Conservation (phyloP, 1,140 invertebrate genomes). For the Calliphora vicina region DNA sequence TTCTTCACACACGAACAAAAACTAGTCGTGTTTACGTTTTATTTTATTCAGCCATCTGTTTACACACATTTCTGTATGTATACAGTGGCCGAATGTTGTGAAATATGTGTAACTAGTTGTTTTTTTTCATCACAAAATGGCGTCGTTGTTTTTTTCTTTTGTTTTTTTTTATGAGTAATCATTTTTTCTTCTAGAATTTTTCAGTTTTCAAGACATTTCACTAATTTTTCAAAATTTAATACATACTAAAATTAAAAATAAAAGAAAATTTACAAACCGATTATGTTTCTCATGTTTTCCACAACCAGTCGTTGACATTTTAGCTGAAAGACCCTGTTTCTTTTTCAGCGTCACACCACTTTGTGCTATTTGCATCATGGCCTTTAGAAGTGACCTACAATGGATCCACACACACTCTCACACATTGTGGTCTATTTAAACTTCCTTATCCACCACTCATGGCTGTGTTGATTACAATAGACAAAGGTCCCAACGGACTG, state of each 20-base stretch:
- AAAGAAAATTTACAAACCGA: constrained; percentile 27
- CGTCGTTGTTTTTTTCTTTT: not conserved
- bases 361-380: not conserved
- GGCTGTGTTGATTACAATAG: not conserved
- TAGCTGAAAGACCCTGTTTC: constrained; percentile 23
- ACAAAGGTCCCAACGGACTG: constrained; percentile 46
- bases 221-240: not conserved
- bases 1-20: not conserved
- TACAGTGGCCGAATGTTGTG: not conserved
- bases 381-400: not conserved
- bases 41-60: not conserved
- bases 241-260: constrained; percentile 20
- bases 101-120: not conserved
- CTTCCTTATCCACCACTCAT: not conserved
- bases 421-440: constrained; percentile 9
- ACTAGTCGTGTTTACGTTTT: not conserved
- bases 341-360: not conserved
- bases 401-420: not conserved
- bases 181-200: not conserved
- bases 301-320: constrained; percentile 24
- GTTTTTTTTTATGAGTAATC: not conserved
- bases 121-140: not conserved
- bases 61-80: not conserved
- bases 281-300: constrained; percentile 7
- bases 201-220: not conserved